A percentile compares a stretch with the other conserved stretches of the same genome.
Conservation (phyloP, 2,113 vertebrate species). For the Anser brachyrhynchus region DNA sequence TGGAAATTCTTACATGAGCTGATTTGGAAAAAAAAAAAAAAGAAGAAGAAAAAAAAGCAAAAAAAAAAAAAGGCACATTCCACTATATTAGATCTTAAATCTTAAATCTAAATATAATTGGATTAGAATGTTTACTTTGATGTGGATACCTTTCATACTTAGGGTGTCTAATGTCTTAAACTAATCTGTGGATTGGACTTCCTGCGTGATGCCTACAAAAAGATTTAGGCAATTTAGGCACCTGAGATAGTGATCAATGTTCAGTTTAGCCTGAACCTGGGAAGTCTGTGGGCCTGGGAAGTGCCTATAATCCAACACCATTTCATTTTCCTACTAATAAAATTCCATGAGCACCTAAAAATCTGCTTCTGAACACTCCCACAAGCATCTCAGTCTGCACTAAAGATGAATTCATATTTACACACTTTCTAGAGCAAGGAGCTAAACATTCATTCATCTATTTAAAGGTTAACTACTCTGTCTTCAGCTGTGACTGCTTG, state of each 20-base stretch:
- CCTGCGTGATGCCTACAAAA: neutral
- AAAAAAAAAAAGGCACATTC: neutral
- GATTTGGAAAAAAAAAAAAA: neutral
- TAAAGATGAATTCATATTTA: neutral
- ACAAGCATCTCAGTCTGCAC: neutral
- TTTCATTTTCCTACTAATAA: neutral
- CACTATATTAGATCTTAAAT: neutral
- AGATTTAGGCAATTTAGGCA: neutral
- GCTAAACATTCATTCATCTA: neutral
- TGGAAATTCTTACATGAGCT: slow-evolving; percentile 38
- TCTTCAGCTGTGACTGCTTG: neutral
- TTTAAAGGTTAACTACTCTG: neutral
- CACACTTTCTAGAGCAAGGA: neutral
- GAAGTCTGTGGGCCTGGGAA: neutral
- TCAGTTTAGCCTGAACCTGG: neutral
- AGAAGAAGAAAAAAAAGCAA: neutral
- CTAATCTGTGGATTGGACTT: slow-evolving; percentile 33
- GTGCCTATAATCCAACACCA: neutral
- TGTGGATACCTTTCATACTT: neutral
- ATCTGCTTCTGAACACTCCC: neutral
- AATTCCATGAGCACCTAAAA: neutral
- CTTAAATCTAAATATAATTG: neutral
- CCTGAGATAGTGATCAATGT: neutral
- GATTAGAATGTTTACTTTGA: neutral
- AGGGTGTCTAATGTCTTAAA: slow-evolving; percentile 29